Conservation (phyloP, 1,140 invertebrate genomes). For the Macrocentrus cingulum region DNA sequence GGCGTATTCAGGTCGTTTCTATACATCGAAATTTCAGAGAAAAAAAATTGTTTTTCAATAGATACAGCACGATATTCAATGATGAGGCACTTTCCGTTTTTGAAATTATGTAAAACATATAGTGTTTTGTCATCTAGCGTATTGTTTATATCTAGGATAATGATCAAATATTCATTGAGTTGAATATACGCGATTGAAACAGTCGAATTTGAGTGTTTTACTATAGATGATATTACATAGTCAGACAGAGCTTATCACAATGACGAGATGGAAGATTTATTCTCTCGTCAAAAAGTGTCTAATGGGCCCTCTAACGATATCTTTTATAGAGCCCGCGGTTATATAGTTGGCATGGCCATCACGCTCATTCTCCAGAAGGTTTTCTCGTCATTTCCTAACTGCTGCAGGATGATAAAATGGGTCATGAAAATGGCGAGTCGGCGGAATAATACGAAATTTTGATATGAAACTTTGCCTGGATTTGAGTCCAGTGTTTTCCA, state of each 20-base stretch:
- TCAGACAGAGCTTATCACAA: neutral
- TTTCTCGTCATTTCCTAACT: conserved; percentile 8
- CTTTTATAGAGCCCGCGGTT: conserved; percentile 4
- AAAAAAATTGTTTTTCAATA: no score
- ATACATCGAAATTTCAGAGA: no score
- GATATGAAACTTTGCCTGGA: conserved; percentile 8
- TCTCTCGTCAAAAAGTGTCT: conserved; percentile 19
- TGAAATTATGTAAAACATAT: no score
- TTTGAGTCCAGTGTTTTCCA: conserved; percentile 7
- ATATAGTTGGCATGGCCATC: neutral
- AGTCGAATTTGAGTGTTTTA: no score
- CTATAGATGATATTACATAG: neutral
- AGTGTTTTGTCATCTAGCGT: no score
- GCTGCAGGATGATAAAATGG: conserved; percentile 20
- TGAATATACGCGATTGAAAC: no score
- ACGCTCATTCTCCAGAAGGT: neutral
- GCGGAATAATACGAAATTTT: conserved; percentile 8
- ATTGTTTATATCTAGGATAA: no score
- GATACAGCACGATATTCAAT: no score
- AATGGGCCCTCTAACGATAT: conserved; percentile 24
- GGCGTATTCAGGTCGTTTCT: no score
- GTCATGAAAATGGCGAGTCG: conserved; percentile 15
- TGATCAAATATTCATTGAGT: no score
- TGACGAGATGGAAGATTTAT: conserved; percentile 20
- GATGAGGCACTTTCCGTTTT: no score